phyloP scores from a whole-genome alignment of 1,140 invertebrate genomes.

The Mesaphorura yosii region DNA sequence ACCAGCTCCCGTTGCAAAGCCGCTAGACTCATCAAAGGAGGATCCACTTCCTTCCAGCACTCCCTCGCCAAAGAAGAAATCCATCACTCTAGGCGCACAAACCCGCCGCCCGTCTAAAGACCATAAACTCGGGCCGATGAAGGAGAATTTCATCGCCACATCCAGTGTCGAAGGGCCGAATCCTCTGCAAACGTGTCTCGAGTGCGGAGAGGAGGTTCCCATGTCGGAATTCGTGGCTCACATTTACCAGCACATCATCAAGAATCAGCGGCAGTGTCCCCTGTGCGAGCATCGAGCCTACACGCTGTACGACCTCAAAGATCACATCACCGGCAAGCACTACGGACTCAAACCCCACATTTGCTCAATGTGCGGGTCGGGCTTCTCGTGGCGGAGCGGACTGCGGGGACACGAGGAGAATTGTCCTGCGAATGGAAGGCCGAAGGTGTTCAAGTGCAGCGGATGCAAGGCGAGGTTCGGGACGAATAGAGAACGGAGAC shows the following conservation, averaged over 20 bases:
- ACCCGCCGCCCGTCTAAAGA: no score
- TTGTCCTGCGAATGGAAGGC: not conserved
- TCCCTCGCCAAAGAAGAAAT: no score
- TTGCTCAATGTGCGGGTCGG: not conserved
- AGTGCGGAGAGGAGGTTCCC: not conserved
- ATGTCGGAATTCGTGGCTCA: not conserved
- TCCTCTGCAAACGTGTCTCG: not conserved
- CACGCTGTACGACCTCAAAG: not conserved
- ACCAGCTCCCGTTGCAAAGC: not conserved
- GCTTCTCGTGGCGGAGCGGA: not conserved
- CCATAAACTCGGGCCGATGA: not conserved
- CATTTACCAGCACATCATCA: not conserved
- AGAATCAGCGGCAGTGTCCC: not conserved
- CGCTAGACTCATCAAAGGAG: not conserved
- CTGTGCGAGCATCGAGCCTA: not conserved
- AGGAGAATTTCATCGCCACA: not conserved
- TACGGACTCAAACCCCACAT: conserved; percentile 1
- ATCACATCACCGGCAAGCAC: conserved; percentile 5
- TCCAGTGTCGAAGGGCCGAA: no score
- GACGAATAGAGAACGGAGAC: not conserved
- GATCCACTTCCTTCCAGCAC: no score
- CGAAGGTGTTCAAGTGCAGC: not conserved
- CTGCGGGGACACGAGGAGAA: not conserved
- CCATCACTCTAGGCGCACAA: no score
- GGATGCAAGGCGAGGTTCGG: not conserved